phyloP scores from a whole-genome alignment of 2,113 vertebrate species.

The Macquaria ambigua region DNA sequence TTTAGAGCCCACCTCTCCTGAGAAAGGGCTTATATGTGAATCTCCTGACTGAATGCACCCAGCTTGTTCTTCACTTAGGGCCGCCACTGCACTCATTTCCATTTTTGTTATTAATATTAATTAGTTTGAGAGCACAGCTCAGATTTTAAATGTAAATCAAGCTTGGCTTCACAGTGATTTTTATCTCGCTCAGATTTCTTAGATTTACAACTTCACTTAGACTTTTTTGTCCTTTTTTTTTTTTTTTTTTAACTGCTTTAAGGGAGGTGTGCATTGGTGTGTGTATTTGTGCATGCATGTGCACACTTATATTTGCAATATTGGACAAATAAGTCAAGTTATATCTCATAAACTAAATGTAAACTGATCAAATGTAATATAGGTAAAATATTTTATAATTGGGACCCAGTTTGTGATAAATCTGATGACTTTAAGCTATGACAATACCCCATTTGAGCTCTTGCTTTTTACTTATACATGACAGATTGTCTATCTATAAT shows the following conservation, averaged over 20 bases:
- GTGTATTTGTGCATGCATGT: background rate
- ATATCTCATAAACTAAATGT: constrained; percentile 11
- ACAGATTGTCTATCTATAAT: constrained; percentile 79
- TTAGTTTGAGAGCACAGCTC: constrained; percentile 84
- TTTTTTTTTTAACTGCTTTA: constrained; percentile 6
- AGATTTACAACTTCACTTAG: constrained; percentile 81
- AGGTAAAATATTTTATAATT: constrained; percentile 46
- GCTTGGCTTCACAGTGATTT: constrained; percentile 78
- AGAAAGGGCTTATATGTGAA: constrained; percentile 93
- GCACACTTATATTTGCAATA: constrained; percentile 10
- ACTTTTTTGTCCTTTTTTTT: constrained; percentile 44
- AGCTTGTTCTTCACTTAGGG: constrained; percentile 83
- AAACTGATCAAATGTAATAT: constrained; percentile 19
- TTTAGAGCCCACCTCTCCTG: constrained; percentile 96
- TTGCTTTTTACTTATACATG: constrained; percentile 61
- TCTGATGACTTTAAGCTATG: constrained; percentile 54
- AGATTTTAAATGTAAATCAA: constrained; percentile 85
- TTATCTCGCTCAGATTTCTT: constrained; percentile 80
- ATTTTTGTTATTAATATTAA: constrained; percentile 91
- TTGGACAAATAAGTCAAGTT: background rate
- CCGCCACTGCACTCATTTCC: constrained; percentile 82
- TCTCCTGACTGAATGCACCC: constrained; percentile 89
- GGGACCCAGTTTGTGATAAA: constrained; percentile 36
- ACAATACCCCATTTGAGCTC: constrained; percentile 63
- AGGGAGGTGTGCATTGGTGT: constrained; percentile 39